Percentiles rank a stretch among this genome's conserved stretches.
Evolutionary conservation across 2,888 invertebrate species (phyloP).

Genomic region (Brachypalpus laphriformis): DNA sequence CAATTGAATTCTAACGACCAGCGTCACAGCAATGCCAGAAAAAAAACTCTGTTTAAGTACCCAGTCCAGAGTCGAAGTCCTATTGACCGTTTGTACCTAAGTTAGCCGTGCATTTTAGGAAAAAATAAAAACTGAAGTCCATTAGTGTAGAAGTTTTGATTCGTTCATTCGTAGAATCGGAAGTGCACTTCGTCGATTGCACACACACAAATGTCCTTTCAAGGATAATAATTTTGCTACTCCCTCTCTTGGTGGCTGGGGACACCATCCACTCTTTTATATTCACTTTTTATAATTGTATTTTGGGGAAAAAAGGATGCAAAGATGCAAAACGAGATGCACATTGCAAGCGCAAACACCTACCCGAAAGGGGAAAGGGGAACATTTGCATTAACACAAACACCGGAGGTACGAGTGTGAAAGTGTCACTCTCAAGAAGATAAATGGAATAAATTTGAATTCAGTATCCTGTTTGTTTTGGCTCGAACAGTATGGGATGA

Average conservation of each 20-base stretch:
- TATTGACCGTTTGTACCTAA: slow-evolving; percentile 11
- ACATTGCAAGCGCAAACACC: background rate
- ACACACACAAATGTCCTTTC: slow-evolving; percentile 32
- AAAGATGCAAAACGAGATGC: slow-evolving; percentile 2
- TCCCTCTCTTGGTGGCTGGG: background rate
- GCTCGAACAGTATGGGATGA: slow-evolving; percentile 16
- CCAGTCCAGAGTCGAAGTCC: background rate
- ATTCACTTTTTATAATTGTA: background rate
- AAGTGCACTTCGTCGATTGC: slow-evolving; percentile 27
- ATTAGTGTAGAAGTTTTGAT: slow-evolving; percentile 42
- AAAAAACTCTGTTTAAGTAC: slow-evolving; percentile 32
- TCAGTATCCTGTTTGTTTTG: slow-evolving; percentile 14
- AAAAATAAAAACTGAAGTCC: slow-evolving; percentile 23
- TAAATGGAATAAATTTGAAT: slow-evolving; percentile 64
- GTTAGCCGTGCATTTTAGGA: background rate
- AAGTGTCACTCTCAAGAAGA: slow-evolving; percentile 53
- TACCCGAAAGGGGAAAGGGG: background rate
- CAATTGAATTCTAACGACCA: slow-evolving; percentile 56
- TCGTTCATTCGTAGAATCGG: slow-evolving; percentile 35
- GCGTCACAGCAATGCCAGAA: slow-evolving; percentile 17
- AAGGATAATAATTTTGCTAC: slow-evolving; percentile 14
- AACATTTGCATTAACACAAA: slow-evolving; percentile 60
- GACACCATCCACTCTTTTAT: background rate
- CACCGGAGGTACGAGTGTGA: slow-evolving; percentile 43
- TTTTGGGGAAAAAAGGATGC: background rate